Conservation (phyloP, 2,113 vertebrate species). For the Dromiciops gliroides region DNA sequence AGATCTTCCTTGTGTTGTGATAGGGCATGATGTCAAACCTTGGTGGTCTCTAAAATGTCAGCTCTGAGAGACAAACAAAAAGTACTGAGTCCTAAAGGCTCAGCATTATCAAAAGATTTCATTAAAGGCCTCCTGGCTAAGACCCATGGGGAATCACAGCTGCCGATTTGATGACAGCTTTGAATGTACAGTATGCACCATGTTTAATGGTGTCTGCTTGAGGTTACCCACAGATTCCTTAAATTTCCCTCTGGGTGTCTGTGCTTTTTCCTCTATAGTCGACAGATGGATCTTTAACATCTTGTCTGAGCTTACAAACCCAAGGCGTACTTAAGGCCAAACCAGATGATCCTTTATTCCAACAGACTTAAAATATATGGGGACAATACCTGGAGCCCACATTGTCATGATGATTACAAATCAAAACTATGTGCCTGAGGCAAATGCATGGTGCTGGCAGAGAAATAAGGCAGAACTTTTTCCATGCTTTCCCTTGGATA, state of each 20-base stretch:
- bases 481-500: not conserved
- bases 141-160: not conserved
- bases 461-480: not conserved
- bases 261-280: constrained; percentile 40
- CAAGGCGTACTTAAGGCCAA: constrained; percentile 54
- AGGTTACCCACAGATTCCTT: constrained; percentile 27
- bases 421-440: accelerated
- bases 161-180: constrained; percentile 38
- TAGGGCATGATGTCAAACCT: not conserved
- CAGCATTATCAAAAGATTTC: not conserved
- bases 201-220: constrained; percentile 54
- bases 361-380: not conserved
- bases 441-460: not conserved
- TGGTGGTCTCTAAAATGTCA: constrained; percentile 21
- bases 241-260: constrained; percentile 52
- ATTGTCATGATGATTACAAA: not conserved
- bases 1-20: not conserved
- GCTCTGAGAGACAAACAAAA: not conserved
- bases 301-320: constrained; percentile 34
- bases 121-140: not conserved
- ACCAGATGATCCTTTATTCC: constrained; percentile 44
- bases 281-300: constrained; percentile 33
- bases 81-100: not conserved
- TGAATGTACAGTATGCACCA: constrained; percentile 3
- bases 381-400: not conserved